Conservation (phyloP, 1,140 invertebrate genomes). For the Elymnias hypermnestra region DNA sequence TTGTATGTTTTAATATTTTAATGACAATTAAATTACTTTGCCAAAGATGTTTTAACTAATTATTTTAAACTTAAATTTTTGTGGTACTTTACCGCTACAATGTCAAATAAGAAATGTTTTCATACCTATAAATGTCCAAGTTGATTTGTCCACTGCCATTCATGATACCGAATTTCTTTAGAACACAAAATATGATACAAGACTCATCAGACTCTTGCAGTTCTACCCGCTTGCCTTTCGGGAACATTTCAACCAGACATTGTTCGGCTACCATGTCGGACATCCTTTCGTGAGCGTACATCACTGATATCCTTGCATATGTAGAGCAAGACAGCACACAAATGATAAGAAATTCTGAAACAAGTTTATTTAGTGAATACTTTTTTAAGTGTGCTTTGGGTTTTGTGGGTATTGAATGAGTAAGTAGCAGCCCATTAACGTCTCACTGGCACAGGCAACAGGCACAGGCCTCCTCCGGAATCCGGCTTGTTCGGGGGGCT, state of each 20-base stretch:
- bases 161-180: slow-evolving; percentile 62
- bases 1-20: no score
- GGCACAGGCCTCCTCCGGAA: no score
- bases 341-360: slow-evolving; percentile 34
- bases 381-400: no score
- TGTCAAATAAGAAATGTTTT: neutral
- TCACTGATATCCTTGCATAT: slow-evolving; percentile 50
- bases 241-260: slow-evolving; percentile 57
- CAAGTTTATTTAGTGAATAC: neutral
- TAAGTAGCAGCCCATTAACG: no score
- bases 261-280: slow-evolving; percentile 51
- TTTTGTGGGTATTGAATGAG: no score
- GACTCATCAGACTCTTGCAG: slow-evolving; percentile 57
- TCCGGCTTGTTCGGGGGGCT: no score
- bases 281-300: slow-evolving; percentile 60
- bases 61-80: no score
- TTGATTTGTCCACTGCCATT: slow-evolving; percentile 47
- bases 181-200: slow-evolving; percentile 60
- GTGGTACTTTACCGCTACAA: no score
- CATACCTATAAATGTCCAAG: slow-evolving; percentile 52
- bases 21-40: neutral
- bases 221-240: slow-evolving; percentile 37
- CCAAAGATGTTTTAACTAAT: neutral
- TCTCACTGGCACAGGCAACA: no score
- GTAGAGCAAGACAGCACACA: slow-evolving; percentile 19